Evolutionary conservation across 2,797 vertebrate species (phyloP).

Genomic region (Smutsia gigantea): DNA sequence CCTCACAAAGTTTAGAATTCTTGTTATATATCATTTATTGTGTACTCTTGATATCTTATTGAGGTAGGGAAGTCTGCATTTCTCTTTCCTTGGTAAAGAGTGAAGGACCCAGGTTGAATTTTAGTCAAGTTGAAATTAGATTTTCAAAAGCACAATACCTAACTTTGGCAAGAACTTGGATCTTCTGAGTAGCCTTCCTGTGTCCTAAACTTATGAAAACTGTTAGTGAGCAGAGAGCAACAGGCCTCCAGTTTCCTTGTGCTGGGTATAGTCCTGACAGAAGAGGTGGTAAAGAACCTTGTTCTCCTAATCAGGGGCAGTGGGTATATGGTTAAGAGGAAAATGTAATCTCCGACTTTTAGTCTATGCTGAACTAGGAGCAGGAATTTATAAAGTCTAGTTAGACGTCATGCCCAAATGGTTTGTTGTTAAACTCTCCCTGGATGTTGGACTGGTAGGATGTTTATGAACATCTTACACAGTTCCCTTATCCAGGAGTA

Average conservation of each 20-base stretch:
- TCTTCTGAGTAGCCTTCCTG: background rate
- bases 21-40: background rate
- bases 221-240: background rate
- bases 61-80: background rate
- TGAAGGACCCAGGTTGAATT: background rate
- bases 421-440: slow-evolving; percentile 1
- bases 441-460: background rate
- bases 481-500: background rate
- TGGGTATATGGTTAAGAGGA: background rate
- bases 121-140: slow-evolving; percentile 40
- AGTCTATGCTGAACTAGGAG: background rate
- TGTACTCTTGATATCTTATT: background rate
- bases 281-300: background rate
- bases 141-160: slow-evolving; percentile 39
- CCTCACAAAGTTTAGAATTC: background rate
- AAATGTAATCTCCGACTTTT: background rate
- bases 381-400: slow-evolving; percentile 6
- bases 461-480: background rate
- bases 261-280: background rate
- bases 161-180: background rate
- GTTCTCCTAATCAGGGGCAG: background rate
- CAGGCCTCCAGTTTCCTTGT: background rate
- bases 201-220: background rate
- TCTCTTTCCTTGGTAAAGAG: background rate
- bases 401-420: background rate